Evolutionary conservation across 2,113 vertebrate genomes (phyloP), one percentile per base, ranked within the genome.

Genomic region (Cichladusa arquata): DNA sequence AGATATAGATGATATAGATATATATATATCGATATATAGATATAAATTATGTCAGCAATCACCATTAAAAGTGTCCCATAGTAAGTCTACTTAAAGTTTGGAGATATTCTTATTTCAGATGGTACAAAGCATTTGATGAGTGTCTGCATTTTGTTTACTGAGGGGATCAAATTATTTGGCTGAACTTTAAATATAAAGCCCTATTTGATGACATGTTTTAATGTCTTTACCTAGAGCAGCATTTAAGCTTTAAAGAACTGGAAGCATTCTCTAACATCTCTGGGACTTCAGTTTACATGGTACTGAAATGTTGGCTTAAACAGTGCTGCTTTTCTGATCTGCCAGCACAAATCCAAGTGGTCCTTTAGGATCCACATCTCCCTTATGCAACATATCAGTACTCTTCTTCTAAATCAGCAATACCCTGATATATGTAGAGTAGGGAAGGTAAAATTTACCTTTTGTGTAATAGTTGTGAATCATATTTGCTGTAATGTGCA

Each of bases 31-130:
- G 14, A 48, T 36, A 15, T 57, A 20, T 38, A 26, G 29, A 24
- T 12, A 62, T 7, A n/a, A 40, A 64, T 53, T 0, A 36, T 42
- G 24, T 16, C 25, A 70, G 6, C 0, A 1, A 47, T 34, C 36
- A 71, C 14, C 8, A 56, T 18, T 42, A 29, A 47, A 34, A 48
- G 31, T 72, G 0, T 1, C 11, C 5, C 12, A 85, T 36, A 25
- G 14, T 6, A 78, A 57, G 16, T 53, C 20, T 45, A n/a, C 16
- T 34, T 54, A 82, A 64, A 67, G 29, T 54, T 9, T 33, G 4
- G n/a, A 79, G 23, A 29, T 67, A 58, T 62, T 79, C 86, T 44
- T 34, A 62, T 36, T 88, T 28, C 24, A 60, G 18, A 54, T 62
- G 14, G 31, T 60, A 34, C 62, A 26, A 4, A 48, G 38, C 5